These are phyloP conservation scores for Hylaeus volcanicus DNA, from an alignment of 1,140 invertebrate species.

Conservation along the genomic window DNA sequence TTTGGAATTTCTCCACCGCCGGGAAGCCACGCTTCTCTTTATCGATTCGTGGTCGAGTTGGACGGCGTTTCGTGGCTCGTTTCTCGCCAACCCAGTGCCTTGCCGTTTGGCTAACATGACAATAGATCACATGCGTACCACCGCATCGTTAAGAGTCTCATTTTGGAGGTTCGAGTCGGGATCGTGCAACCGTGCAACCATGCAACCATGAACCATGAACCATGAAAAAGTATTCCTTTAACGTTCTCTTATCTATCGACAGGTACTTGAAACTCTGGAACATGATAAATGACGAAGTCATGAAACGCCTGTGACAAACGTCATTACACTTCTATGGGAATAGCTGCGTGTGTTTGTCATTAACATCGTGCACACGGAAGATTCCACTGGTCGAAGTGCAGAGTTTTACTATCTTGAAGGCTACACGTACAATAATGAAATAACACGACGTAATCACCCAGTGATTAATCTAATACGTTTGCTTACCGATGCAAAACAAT, in stretches of 20 bases:
- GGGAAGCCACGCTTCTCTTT: slow-evolving; percentile 57
- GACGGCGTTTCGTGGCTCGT: slow-evolving; percentile 39
- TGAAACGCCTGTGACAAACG: background rate
- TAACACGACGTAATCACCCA: too few species aligned
- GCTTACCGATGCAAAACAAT: too few species aligned
- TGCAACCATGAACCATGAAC: too few species aligned
- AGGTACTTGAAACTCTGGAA: slow-evolving; percentile 11
- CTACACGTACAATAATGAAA: too few species aligned
- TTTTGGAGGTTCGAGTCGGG: background rate
- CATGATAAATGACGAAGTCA: background rate
- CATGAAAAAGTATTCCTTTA: background rate
- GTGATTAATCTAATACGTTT: too few species aligned
- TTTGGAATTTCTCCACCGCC: slow-evolving; percentile 55
- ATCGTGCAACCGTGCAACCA: background rate
- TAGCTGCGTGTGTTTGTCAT: background rate
- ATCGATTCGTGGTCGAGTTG: slow-evolving; percentile 68
- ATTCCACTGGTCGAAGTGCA: background rate
- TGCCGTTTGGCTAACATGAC: slow-evolving; percentile 27
- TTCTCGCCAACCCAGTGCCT: slow-evolving; percentile 61
- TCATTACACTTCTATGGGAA: background rate
- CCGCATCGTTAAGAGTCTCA: background rate
- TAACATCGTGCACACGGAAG: background rate
- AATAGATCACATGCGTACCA: background rate
- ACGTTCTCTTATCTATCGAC: background rate
- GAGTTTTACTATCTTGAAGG: background rate